A percentile compares a stretch with the other conserved stretches of the same genome.
These are phyloP conservation scores for Stenurella melanura DNA, from an alignment of 2,888 invertebrate species.

Conservation along the genomic window DNA sequence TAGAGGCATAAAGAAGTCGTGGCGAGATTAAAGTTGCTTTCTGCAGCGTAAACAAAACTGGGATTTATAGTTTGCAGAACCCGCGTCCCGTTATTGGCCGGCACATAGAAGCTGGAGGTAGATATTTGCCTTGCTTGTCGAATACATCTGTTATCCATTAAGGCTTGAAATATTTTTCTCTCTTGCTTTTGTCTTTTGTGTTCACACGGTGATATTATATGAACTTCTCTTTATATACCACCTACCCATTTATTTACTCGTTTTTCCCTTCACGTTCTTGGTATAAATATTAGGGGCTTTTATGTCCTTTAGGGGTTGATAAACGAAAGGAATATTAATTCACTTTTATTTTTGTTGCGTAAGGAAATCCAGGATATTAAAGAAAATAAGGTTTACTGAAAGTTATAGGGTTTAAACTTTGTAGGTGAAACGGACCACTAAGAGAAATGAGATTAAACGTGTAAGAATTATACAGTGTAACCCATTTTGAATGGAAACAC, in stretches of 20 bases:
- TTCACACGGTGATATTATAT: slow-evolving; percentile 39
- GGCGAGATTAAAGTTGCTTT: slow-evolving; percentile 37
- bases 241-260: slow-evolving; percentile 34
- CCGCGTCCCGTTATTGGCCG: slow-evolving; percentile 57
- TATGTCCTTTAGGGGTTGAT: slow-evolving; percentile 19
- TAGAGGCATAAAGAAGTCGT: slow-evolving; percentile 22
- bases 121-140: slow-evolving; percentile 63
- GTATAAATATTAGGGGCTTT: slow-evolving; percentile 29
- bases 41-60: slow-evolving; percentile 37
- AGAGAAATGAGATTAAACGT: background rate
- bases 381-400: background rate
- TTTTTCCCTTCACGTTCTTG: slow-evolving; percentile 13
- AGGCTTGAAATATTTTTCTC: slow-evolving; percentile 60
- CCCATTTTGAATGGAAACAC: no score
- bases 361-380: slow-evolving; percentile 8
- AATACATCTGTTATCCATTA: slow-evolving; percentile 65
- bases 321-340: slow-evolving; percentile 24
- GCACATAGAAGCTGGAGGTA: slow-evolving; percentile 46
- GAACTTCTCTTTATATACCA: slow-evolving; percentile 28
- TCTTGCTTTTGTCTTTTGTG: slow-evolving; percentile 49
- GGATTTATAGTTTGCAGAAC: slow-evolving; percentile 61
- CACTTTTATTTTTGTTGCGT: slow-evolving; percentile 15
- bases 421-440: background rate
- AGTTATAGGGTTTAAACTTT: background rate
- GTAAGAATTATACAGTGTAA: no score